Evolutionary conservation across 2,888 invertebrate species (phyloP).

Genomic region (Mesoligia furuncula): DNA sequence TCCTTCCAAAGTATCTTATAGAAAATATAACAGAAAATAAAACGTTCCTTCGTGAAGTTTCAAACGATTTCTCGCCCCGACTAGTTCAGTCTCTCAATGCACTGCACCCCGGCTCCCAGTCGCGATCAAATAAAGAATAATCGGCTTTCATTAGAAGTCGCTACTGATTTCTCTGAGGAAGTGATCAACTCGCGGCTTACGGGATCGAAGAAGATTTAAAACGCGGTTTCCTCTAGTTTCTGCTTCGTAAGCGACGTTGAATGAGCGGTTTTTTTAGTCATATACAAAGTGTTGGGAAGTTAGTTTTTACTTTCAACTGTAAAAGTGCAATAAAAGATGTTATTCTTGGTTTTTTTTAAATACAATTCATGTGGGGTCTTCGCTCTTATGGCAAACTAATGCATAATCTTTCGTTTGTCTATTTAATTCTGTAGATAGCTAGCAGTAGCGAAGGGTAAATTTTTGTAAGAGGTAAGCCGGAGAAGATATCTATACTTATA

Average conservation of each 20-base stretch:
- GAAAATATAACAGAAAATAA: slow-evolving; percentile 43
- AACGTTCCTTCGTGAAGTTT: slow-evolving; percentile 47
- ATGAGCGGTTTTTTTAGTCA: slow-evolving; percentile 48
- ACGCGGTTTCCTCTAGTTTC: slow-evolving; percentile 64
- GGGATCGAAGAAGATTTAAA: slow-evolving; percentile 70
- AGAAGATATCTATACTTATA: no score
- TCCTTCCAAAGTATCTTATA: slow-evolving; percentile 12
- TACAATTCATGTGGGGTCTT: not conserved
- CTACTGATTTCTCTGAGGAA: slow-evolving; percentile 73
- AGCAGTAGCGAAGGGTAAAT: no score
- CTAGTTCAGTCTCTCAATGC: slow-evolving; percentile 59
- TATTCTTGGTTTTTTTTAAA: slow-evolving; percentile 1
- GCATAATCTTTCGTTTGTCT: not conserved
- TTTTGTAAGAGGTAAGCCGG: no score
- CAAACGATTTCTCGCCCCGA: slow-evolving; percentile 61
- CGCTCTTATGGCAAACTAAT: no score
- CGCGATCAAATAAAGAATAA: slow-evolving; percentile 73
- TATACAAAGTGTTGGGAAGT: not conserved
- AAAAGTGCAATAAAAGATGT: not conserved
- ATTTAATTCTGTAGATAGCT: no score
- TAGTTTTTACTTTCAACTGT: not conserved
- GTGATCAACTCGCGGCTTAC: slow-evolving; percentile 71
- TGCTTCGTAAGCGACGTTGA: slow-evolving; percentile 54
- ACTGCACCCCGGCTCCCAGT: slow-evolving; percentile 58
- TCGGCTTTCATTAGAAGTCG: slow-evolving; percentile 76